Conservation (phyloP, 2,113 vertebrate species). For the Thunnus maccoyii region DNA sequence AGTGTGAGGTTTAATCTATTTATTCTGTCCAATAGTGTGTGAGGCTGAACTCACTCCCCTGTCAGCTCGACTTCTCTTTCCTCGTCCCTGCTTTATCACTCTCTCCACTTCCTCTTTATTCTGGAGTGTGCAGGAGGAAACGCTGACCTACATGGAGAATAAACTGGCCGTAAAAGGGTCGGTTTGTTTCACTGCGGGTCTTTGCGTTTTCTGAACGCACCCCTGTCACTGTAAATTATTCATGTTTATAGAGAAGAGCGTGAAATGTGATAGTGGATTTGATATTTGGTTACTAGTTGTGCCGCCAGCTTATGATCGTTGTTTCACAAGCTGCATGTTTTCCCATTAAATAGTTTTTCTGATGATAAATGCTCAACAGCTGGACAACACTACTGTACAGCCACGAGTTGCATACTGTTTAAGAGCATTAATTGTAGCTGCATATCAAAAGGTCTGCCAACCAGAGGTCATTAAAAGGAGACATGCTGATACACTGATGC, state of each 20-base stretch:
- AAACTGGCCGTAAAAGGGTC: not conserved
- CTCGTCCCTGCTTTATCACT: not conserved
- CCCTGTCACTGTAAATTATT: not conserved
- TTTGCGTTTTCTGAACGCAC: not conserved
- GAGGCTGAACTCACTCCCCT: constrained; percentile 77
- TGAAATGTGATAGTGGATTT: constrained; percentile 36
- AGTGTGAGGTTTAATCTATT: constrained; percentile 79
- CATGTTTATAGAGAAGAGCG: not conserved
- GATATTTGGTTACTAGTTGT: not conserved
- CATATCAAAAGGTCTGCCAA: not conserved
- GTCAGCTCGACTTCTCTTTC: constrained; percentile 40
- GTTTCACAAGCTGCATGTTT: not conserved
- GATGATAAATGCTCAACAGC: not conserved
- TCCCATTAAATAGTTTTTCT: not conserved
- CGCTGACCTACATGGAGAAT: constrained; percentile 23
- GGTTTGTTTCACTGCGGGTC: not conserved
- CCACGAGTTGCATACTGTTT: not conserved
- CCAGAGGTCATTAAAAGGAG: constrained; percentile 29
- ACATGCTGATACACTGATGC: not conserved
- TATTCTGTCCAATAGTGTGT: constrained; percentile 83
- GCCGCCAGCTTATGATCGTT: not conserved
- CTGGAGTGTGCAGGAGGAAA: constrained; percentile 7
- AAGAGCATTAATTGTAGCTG: not conserved
- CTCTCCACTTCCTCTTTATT: constrained; percentile 20
- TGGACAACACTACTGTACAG: not conserved